A percentile compares a stretch with the other conserved stretches of the same genome.
Evolutionary conservation across 2,797 vertebrate genomes (phyloP).

Genomic region (Spatula clypeata): DNA sequence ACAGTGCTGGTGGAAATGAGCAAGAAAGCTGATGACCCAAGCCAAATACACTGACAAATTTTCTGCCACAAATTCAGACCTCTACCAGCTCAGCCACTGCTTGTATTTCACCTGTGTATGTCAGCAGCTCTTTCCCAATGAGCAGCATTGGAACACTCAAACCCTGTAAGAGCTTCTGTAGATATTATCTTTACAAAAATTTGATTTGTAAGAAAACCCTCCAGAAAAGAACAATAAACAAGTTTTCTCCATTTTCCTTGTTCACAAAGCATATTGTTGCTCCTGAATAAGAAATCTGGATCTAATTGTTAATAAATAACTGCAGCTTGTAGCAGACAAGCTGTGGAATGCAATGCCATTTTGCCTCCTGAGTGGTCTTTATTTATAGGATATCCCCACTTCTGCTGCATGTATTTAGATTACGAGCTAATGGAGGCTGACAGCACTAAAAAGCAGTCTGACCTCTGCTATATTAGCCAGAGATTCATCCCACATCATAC

Average conservation of each 20-base stretch:
- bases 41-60: not conserved
- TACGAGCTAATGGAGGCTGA: not conserved
- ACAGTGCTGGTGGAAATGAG: not conserved
- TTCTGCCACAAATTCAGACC: not conserved
- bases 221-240: not conserved
- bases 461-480: not conserved
- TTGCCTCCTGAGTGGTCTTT: not conserved
- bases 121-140: not conserved
- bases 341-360: not conserved
- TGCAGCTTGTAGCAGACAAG: not conserved
- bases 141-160: not conserved
- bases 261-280: not conserved
- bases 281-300: not conserved
- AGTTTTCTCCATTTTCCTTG: not conserved
- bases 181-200: not conserved
- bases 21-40: not conserved
- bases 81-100: not conserved
- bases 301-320: not conserved
- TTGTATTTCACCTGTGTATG: not conserved
- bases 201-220: not conserved
- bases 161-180: not conserved
- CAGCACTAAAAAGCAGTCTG: not conserved
- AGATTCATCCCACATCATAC: not conserved
- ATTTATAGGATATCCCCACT: not conserved
- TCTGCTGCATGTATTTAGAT: not conserved